Evolutionary conservation across 2,888 invertebrate genomes (phyloP), one percentile per base, ranked within the genome.

Genomic region (Plagiodera versicolora): DNA sequence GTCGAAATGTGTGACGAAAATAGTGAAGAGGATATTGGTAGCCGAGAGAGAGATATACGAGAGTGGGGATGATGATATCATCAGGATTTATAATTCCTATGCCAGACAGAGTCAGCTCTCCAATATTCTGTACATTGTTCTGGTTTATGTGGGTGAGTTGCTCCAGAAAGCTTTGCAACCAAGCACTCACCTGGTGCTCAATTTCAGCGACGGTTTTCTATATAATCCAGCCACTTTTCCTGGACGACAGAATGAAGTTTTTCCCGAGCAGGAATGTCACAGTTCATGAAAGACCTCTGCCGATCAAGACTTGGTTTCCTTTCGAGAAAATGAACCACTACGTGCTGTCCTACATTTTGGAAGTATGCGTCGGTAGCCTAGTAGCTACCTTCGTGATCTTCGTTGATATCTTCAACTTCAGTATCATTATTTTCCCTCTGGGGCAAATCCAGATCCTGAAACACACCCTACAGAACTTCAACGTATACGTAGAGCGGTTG

Each of bases 221-320:
- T 46, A 64, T 61, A 35, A 32, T 63, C n/a, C 66, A 63, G 32
- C 67, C 67, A 1, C 63, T 68, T 14, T 62, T 58, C 19, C 50
- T 61, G 9, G 61, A 57, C 14, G 58, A 61, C 1, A 56, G 59
- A 11, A 45, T 54, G 10, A 44, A 55, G 5, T 48, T 56, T 20
- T 32, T 51, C 19, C 11, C 9, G 19, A 52, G 19, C 10, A 58
- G 45, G 5, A 68, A 68, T 49, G 54, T 57, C 48, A 68, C 67
- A 5, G 46, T 61, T 14, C 49, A 54, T 2, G 30, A 63, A 16
- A 66, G 57, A 24, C 48, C 58, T 3, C 47, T 68, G 8, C 68
- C 66, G 0, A 30, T 68, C 2, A 65, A 65, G 19, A 61, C 65
- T 9, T 68, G 66, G 66, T 65, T 66, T 53, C 68, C 68, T 11